Evolutionary conservation across 2,797 vertebrate genomes (phyloP), one percentile per base, ranked within the genome.

Genomic region (Peromyscus melanophrys): DNA sequence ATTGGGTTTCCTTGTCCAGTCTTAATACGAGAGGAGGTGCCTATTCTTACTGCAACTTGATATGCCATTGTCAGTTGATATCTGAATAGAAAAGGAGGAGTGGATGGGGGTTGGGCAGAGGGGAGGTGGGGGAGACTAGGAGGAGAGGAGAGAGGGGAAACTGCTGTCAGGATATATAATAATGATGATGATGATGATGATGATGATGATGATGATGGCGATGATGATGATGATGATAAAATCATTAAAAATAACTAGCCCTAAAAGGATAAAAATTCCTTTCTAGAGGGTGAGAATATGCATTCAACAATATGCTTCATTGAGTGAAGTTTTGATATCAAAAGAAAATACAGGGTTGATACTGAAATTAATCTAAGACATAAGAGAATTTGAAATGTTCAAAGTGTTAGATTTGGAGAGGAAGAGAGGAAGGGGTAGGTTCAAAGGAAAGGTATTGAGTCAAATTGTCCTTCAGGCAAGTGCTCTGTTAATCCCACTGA

Each of bases 281-380:
- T 93, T 96, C 40, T 80, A 86, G 77, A 76, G 40, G 76, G 81
- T 77, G 19, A 96, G 17, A 80, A 78, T 84, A 55, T 55, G 52
- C 52, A 16, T 73, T 67, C 37, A 80, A 83, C 59, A 92, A 69
- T 9, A 90, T 63, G 11, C 12, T 92, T 92, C 82, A 92, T 34
- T 90, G 27, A 55, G 52, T 83, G 80, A 69, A 94, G 43, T 73
- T 71, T 92, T 76, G 46, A 84, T 59, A 75, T 21, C 1, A 80
- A 73, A 92, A 90, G 49, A 21, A 92, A 95, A 85, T 71, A 49
- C 46, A 92, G 63, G 13, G 52, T 7, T 63, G 37, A 77, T 49
- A 75, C 25, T 73, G 71, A 49, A 81, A 87, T 73, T 69, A 83
- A 89, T 40, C 16, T 27, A 40, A 73, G 14, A 69, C 23, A 67